Evolutionary conservation across 1,140 invertebrate genomes (phyloP).

Genomic region (Acromyrmex echinatior): DNA sequence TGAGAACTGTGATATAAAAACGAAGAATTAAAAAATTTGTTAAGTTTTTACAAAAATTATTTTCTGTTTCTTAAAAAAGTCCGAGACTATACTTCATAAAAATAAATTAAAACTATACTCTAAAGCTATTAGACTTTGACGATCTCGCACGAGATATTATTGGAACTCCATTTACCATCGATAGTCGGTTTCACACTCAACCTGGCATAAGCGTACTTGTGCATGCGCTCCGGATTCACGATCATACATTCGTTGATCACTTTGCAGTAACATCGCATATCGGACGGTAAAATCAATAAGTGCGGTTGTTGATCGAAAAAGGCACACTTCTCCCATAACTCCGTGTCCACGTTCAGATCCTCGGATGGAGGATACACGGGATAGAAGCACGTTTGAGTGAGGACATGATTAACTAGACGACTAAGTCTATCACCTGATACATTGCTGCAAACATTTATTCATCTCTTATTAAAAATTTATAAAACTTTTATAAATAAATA

Average conservation of each 20-base stretch:
- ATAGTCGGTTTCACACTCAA: slow-evolving; percentile 83
- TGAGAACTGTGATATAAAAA: background rate
- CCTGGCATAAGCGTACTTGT: slow-evolving; percentile 90
- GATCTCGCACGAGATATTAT: slow-evolving; percentile 82
- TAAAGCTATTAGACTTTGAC: slow-evolving; percentile 78
- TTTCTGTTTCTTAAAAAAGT: background rate
- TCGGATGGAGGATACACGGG: slow-evolving; percentile 92
- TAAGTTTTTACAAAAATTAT: background rate
- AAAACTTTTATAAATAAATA: background rate
- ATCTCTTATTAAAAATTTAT: slow-evolving; percentile 29
- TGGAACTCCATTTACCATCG: slow-evolving; percentile 77
- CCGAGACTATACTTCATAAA: background rate
- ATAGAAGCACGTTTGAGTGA: slow-evolving; percentile 93
- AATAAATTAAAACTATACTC: background rate
- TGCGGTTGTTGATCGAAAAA: slow-evolving; percentile 92
- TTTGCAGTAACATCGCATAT: slow-evolving; percentile 94
- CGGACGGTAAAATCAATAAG: slow-evolving; percentile 94
- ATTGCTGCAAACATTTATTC: slow-evolving; percentile 73
- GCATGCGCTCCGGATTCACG: slow-evolving; percentile 94
- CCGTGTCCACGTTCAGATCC: slow-evolving; percentile 90
- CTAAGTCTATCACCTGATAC: slow-evolving; percentile 89
- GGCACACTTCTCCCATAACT: slow-evolving; percentile 90
- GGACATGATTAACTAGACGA: slow-evolving; percentile 91
- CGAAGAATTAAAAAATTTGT: background rate
- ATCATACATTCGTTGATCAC: slow-evolving; percentile 92